phyloP scores from a whole-genome alignment of 2,113 vertebrate genomes.

The Telmatochromis sp. region DNA sequence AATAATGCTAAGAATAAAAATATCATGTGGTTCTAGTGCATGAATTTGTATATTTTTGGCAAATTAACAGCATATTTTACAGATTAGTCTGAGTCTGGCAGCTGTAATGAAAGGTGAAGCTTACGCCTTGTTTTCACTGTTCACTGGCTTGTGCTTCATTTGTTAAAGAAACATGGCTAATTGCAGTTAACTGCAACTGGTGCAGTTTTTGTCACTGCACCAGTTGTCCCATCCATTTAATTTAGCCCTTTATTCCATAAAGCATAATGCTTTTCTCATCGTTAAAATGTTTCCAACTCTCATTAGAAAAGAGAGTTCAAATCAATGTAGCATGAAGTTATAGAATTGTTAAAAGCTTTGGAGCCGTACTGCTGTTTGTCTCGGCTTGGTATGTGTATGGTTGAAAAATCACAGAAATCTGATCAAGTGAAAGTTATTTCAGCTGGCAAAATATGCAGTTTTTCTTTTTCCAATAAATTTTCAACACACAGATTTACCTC shows the following conservation, averaged over 20 bases:
- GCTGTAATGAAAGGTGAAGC: neutral
- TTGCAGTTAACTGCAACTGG: neutral
- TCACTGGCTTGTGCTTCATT: neutral
- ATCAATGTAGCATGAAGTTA: slow-evolving; percentile 2
- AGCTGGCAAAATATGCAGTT: neutral
- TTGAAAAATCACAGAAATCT: neutral
- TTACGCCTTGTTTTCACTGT: neutral
- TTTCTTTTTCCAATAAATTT: neutral
- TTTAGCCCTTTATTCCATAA: neutral
- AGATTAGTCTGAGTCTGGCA: neutral
- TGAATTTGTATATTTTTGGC: neutral
- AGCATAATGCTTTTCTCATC: neutral
- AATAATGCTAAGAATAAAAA: neutral
- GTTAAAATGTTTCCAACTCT: slow-evolving; percentile 4
- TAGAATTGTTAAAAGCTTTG: neutral
- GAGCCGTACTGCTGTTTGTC: neutral
- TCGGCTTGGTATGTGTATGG: neutral
- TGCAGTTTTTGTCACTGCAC: neutral
- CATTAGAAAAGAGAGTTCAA: slow-evolving; percentile 11
- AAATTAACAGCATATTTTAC: neutral
- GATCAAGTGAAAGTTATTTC: slow-evolving; percentile 7
- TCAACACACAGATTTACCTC: neutral
- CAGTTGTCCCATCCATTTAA: neutral
- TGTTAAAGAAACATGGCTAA: neutral
- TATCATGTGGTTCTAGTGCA: neutral